These are phyloP conservation scores for Drosophila glabriapex DNA, from an alignment of 2,888 invertebrate species.

Conservation along the genomic window DNA sequence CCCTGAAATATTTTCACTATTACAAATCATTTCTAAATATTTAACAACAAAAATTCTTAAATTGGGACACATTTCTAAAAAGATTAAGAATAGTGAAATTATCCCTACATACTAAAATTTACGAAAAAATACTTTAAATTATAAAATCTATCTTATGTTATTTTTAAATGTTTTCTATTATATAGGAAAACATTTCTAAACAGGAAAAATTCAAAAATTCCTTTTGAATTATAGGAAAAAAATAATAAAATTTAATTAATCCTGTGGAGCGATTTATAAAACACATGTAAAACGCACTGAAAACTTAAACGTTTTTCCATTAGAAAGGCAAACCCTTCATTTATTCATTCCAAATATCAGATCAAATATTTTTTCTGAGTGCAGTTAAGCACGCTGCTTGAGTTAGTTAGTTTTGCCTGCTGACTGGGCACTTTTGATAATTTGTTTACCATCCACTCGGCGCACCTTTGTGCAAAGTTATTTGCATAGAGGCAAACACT, in stretches of 20 bases:
- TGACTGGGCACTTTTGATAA: constrained; percentile 78
- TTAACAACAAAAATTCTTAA: not conserved
- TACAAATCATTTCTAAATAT: not conserved
- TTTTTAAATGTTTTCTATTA: not conserved
- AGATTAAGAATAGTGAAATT: not conserved
- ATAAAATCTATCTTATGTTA: not conserved
- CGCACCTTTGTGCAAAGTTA: constrained; percentile 53
- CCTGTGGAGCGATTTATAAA: too few species aligned
- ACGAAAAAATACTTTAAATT: not conserved
- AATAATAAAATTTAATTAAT: too few species aligned
- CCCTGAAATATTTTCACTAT: not conserved
- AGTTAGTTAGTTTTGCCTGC: constrained; percentile 27
- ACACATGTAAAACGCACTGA: too few species aligned
- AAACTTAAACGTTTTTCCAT: too few species aligned
- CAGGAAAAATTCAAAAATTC: not conserved
- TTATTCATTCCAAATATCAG: not conserved
- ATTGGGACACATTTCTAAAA: not conserved
- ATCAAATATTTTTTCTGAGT: not conserved
- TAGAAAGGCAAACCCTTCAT: not conserved
- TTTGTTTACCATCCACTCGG: constrained; percentile 70
- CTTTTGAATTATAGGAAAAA: too few species aligned
- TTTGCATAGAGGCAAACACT: constrained; percentile 24
- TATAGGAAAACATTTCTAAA: not conserved
- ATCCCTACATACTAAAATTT: not conserved
- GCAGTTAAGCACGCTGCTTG: not conserved